Percentiles rank a stretch among this genome's conserved stretches.
phyloP scores from a whole-genome alignment of 2,797 vertebrate genomes.

The Onychomys leucogaster region DNA sequence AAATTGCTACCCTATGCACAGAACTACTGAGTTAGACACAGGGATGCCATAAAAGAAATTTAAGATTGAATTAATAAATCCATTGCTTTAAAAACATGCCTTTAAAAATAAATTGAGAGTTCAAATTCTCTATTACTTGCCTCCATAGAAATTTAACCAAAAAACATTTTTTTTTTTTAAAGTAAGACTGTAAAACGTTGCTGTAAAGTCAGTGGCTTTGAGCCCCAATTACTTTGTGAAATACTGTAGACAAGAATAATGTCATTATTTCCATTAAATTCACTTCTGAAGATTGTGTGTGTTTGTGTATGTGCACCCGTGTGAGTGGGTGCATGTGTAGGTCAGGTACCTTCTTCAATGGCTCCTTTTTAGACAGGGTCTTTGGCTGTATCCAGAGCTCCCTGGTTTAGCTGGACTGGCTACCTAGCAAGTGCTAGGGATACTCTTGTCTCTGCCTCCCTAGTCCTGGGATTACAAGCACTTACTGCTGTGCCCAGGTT shows the following conservation, averaged over 20 bases:
- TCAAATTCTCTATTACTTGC: slow-evolving; percentile 16
- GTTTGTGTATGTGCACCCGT: background rate
- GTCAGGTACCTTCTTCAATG: background rate
- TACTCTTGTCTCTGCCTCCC: background rate
- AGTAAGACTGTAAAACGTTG: background rate
- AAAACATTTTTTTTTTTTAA: slow-evolving; percentile 51
- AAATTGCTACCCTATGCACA: slow-evolving; percentile 57
- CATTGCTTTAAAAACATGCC: slow-evolving; percentile 5
- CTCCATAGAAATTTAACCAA: slow-evolving; percentile 13
- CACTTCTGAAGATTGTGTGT: background rate
- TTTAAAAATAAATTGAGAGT: background rate
- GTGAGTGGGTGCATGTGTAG: too few relatives aligned
- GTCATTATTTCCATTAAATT: background rate
- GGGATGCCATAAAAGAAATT: background rate
- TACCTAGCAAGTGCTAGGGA: background rate
- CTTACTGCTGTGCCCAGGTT: background rate
- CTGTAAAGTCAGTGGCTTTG: background rate
- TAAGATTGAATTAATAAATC: slow-evolving; percentile 54
- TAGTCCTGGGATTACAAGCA: background rate
- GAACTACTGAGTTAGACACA: background rate
- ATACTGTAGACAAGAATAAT: background rate
- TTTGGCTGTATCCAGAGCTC: background rate
- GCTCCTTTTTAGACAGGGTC: background rate
- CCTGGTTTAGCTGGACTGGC: background rate
- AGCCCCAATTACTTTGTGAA: background rate